Percentiles rank a stretch among this genome's conserved stretches.
phyloP scores from a whole-genome alignment of 2,113 vertebrate genomes.

The Notechis scutatus region DNA sequence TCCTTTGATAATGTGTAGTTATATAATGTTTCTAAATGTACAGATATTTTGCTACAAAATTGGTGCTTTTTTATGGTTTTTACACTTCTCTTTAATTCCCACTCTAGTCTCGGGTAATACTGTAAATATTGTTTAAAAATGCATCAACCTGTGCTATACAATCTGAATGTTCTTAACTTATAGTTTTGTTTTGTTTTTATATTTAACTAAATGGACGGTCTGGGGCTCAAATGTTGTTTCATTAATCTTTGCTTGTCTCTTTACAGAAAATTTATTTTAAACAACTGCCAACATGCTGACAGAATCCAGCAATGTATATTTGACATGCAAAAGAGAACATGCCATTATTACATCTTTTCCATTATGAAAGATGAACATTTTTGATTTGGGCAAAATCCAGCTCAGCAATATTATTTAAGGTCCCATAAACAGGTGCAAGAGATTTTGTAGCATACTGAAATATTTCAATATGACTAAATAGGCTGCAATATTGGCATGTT shows the following conservation, averaged over 20 bases:
- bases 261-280: conserved; percentile 60
- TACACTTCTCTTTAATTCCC: conserved; percentile 78
- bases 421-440: not conserved
- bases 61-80: conserved; percentile 83
- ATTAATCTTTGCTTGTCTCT: conserved; percentile 62
- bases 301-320: conserved; percentile 53
- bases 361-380: conserved; percentile 12
- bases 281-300: conserved; percentile 57
- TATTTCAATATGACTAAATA: conserved; percentile 38
- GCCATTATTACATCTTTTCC: conserved; percentile 53
- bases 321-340: conserved; percentile 65
- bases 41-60: conserved; percentile 97
- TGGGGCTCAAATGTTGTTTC: conserved; percentile 63
- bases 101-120: conserved; percentile 82
- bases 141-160: conserved; percentile 86
- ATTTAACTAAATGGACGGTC: conserved; percentile 87
- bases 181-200: conserved; percentile 82
- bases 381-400: conserved; percentile 3
- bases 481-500: conserved; percentile 77
- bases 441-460: conserved; percentile 37
- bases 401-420: not conserved
- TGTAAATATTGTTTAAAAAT: conserved; percentile 98
- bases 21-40: conserved; percentile 90
- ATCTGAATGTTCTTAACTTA: conserved; percentile 99
- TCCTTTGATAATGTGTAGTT: conserved; percentile 75